phyloP scores from a whole-genome alignment of 2,888 invertebrate genomes.

The Chrysolina oricalcia region DNA sequence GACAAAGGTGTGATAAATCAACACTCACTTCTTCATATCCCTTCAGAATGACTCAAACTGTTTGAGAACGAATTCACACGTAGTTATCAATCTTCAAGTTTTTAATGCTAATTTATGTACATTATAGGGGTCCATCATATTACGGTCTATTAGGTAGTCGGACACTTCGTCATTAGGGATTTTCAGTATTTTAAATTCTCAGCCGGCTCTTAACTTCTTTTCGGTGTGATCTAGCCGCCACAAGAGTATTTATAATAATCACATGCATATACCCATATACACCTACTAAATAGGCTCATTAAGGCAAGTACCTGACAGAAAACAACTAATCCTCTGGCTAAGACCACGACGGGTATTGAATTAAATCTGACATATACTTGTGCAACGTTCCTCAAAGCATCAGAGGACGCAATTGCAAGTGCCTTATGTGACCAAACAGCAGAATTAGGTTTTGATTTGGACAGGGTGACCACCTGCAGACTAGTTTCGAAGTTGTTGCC shows the following conservation, averaged over 20 bases:
- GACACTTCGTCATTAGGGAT: background rate
- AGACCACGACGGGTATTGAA: no score
- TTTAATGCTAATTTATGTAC: background rate
- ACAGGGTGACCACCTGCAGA: no score
- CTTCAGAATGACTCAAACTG: background rate
- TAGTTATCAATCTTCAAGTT: background rate
- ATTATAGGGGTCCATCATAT: conserved; percentile 11
- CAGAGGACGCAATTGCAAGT: no score
- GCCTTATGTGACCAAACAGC: no score
- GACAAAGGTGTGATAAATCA: no score
- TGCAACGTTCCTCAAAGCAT: no score
- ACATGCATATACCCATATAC: background rate
- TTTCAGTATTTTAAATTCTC: background rate
- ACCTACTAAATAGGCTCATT: no score
- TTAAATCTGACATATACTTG: no score
- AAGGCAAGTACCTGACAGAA: no score
- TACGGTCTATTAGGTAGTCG: background rate
- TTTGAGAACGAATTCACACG: background rate
- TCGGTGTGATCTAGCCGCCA: background rate
- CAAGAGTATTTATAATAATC: conserved; percentile 4
- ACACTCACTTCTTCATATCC: background rate
- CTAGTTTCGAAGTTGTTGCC: no score
- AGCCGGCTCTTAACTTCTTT: background rate
- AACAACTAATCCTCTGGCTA: no score
- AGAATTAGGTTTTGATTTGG: no score